Conservation (phyloP, 2,113 vertebrate genomes). For the Merops nubicus region DNA sequence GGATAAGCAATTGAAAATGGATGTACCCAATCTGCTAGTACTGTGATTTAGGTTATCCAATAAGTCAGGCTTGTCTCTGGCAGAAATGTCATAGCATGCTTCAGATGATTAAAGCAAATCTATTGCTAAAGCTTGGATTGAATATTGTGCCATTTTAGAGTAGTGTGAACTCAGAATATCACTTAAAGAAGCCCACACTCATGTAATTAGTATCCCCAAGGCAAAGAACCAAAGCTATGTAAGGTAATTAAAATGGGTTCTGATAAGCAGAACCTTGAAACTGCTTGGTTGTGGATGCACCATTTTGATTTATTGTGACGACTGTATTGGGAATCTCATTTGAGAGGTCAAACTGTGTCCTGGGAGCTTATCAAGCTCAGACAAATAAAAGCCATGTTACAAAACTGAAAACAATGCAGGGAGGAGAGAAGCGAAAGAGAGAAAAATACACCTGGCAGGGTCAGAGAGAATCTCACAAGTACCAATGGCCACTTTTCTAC, state of each 20-base stretch:
- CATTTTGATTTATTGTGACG: conserved; percentile 27
- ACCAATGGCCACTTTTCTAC: neutral
- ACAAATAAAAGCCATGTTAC: neutral
- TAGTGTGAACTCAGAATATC: neutral
- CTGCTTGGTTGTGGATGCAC: conserved; percentile 46
- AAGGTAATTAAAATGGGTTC: conserved; percentile 66
- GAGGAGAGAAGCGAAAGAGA: neutral
- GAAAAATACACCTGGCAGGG: neutral
- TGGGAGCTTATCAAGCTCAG: neutral
- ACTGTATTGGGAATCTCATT: conserved; percentile 23
- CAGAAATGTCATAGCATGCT: conserved; percentile 38
- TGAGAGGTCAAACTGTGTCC: conserved; percentile 37
- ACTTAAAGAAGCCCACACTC: neutral
- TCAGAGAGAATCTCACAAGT: neutral
- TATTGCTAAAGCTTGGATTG: conserved; percentile 17
- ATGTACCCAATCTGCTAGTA: conserved; percentile 8
- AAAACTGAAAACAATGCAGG: neutral
- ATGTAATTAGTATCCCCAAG: conserved; percentile 57
- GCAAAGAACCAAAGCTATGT: conserved; percentile 52
- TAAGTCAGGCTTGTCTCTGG: conserved; percentile 13
- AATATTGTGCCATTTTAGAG: conserved; percentile 52
- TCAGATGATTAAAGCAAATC: conserved; percentile 65
- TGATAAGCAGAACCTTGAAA: conserved; percentile 55
- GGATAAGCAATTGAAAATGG: conserved; percentile 43
- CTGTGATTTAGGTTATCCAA: conserved; percentile 32